phyloP scores from a whole-genome alignment of 2,888 invertebrate genomes.

The Pasiphila rectangulata region DNA sequence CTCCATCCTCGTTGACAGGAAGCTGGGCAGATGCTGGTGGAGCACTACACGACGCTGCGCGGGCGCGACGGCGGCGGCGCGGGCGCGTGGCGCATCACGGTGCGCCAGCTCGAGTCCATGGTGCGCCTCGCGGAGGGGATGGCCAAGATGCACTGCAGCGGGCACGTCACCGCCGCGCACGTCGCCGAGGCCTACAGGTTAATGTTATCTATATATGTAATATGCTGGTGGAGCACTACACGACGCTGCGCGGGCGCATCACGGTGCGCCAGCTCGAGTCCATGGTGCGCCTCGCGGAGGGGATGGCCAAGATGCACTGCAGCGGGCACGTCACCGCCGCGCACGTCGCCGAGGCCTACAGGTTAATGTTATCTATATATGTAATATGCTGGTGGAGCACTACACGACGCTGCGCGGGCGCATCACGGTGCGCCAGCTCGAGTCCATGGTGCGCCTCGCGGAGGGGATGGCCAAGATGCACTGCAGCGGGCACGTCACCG shows the following conservation, averaged over 20 bases:
- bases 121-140: constrained; percentile 97
- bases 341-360: constrained; percentile 90
- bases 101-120: constrained; percentile 90
- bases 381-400: too few relatives aligned
- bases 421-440: neutral
- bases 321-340: constrained; percentile 91
- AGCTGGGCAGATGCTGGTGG: constrained; percentile 90
- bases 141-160: constrained; percentile 97
- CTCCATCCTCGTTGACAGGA: too few relatives aligned
- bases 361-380: too few relatives aligned
- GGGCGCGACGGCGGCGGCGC: constrained; percentile 89
- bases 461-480: too few relatives aligned
- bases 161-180: constrained; percentile 92
- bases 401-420: too few relatives aligned
- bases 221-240: too few relatives aligned
- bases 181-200: constrained; percentile 86
- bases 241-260: constrained; percentile 98
- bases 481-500: neutral
- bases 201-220: too few relatives aligned
- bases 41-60: constrained; percentile 92
- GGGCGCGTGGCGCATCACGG: constrained; percentile 93
- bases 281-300: constrained; percentile 97
- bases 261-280: constrained; percentile 92
- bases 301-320: constrained; percentile 97
- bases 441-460: neutral